A percentile compares a stretch with the other conserved stretches of the same genome.
These are phyloP conservation scores for Glaucomys volans DNA, from an alignment of 2,113 vertebrate species.

Conservation along the genomic window DNA sequence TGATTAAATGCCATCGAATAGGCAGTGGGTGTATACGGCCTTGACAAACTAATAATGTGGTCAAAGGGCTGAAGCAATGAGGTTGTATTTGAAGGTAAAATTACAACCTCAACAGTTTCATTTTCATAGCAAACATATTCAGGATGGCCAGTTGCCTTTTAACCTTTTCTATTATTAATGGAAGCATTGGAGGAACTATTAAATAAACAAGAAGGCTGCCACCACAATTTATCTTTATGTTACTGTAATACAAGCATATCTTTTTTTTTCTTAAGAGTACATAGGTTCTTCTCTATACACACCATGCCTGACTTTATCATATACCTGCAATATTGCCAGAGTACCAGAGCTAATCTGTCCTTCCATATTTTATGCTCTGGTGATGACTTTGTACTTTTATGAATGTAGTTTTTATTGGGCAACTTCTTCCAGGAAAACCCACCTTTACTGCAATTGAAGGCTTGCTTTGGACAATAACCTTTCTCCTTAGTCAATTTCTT, in stretches of 20 bases:
- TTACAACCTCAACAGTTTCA: neutral
- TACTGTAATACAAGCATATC: neutral
- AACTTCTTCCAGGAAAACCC: neutral
- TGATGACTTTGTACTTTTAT: neutral
- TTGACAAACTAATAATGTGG: neutral
- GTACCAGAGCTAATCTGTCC: neutral
- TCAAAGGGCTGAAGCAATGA: neutral
- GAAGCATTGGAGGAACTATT: neutral
- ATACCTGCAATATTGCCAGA: neutral
- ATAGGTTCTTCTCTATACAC: neutral
- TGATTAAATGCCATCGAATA: neutral
- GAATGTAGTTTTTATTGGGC: neutral
- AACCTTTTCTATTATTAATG: neutral
- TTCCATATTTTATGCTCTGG: neutral
- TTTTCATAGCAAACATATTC: neutral
- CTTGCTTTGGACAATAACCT: neutral
- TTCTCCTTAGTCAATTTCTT: neutral
- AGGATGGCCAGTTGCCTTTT: neutral
- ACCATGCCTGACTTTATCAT: neutral
- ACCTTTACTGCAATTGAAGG: neutral
- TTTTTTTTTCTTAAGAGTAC: neutral
- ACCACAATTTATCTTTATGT: neutral
- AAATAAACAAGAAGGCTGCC: neutral
- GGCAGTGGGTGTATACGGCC: neutral
- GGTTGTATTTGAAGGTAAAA: neutral